Base-by-base conservation (phyloP, 2,797 vertebrate genomes). In the Pseudocheirus occidentalis region DNA sequence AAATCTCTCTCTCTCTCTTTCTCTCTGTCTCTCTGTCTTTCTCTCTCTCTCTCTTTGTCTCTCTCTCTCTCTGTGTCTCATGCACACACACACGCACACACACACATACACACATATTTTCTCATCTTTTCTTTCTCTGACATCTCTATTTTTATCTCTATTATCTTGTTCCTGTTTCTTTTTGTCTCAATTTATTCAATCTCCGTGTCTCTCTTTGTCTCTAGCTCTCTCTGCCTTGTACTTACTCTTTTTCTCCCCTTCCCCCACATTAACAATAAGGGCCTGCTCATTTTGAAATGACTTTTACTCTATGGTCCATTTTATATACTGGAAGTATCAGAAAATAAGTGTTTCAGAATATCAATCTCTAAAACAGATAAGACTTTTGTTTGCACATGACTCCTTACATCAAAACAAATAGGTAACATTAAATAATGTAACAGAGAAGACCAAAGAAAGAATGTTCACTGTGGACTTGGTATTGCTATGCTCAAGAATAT, bases 91-190 rank as follows among this genome's bases (percentile, higher is more conserved):
- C 21, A 56, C 5, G 24, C 55, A 56, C 55, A 59, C 58, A 59
- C 1, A 12, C 28, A 59, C 56, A 58, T 2, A 29, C 9, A 58
- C 57, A 59, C 10, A 62, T 11, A 62, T 5, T 34, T 62, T 62
- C 29, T 62, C 59, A 12, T 34, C 40, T 40, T 40, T n/a, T 21
- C 18, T 18, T 40, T 73, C 62, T 40, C 18, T 40, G 3, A 31
- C 31, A 31, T 62, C 58, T 34, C 62, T 1, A 1, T 9, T 21
- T 73, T 9, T 40, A 21, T 73, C 1, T 18, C 66, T 73, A 7
- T 73, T 9, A 0, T 6, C 18, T 18, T 40, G 16, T 21, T 0
- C 7, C 1, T 40, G 6, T 73, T 21, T 40, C 18, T 73, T 0
- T 62, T 12, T n/a, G 62, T 73, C 14, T 31, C 31, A 13, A 14